These are phyloP conservation scores for Nymphicus hollandicus DNA, from an alignment of 2,113 vertebrate genomes.

Conservation along the genomic window DNA sequence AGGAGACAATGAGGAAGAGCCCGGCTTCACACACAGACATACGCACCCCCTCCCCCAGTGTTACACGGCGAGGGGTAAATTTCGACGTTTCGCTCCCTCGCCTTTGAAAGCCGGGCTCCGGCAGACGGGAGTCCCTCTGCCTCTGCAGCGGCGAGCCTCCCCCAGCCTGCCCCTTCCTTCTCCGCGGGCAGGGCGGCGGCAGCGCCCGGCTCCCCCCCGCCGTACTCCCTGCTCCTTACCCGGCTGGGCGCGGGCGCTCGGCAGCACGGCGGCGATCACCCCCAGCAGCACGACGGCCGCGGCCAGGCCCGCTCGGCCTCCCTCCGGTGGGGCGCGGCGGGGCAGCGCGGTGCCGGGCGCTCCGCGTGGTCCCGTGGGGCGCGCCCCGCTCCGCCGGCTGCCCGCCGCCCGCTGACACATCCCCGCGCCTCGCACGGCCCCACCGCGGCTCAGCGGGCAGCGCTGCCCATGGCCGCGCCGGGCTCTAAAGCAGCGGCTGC, in stretches of 20 bases:
- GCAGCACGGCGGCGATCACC: background rate
- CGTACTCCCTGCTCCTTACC: slow-evolving; percentile 10
- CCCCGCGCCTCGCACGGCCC: background rate
- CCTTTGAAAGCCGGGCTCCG: background rate
- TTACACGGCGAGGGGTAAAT: background rate
- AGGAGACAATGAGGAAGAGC: background rate
- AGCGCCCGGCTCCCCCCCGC: background rate
- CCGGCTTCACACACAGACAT: background rate
- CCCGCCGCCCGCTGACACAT: background rate
- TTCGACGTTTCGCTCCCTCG: accelerated
- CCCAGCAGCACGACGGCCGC: background rate
- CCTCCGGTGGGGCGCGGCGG: background rate
- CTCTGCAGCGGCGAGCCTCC: background rate
- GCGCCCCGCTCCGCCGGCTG: background rate
- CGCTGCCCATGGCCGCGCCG: background rate
- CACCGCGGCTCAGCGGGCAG: background rate
- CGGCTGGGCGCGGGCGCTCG: background rate
- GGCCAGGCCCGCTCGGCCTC: background rate
- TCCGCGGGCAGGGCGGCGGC: background rate
- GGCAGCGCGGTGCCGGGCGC: background rate
- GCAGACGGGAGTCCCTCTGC: background rate
- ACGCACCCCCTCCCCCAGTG: background rate
- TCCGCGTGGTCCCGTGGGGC: background rate
- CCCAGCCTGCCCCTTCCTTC: background rate
- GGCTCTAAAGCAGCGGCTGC: background rate